These are phyloP conservation scores for Xestia ashworthii DNA, from an alignment of 2,888 invertebrate genomes.

Conservation along the genomic window DNA sequence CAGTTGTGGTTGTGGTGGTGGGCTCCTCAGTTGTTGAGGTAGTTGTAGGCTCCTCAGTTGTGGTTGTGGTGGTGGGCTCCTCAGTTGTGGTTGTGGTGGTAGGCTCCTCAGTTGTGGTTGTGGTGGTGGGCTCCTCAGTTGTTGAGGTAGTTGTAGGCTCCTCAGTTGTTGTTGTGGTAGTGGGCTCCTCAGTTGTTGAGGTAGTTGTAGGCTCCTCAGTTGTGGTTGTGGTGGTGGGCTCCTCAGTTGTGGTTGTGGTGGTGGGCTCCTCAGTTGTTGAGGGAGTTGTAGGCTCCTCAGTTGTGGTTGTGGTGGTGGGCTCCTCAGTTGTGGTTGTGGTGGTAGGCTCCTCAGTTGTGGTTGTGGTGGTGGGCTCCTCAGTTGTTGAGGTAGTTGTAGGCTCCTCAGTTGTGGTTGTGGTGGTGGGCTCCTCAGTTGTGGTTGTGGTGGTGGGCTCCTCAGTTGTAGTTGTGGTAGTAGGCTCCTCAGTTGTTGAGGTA, in stretches of 20 bases:
- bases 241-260: background rate
- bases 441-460: too few species aligned
- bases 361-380: background rate
- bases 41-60: constrained; percentile 27
- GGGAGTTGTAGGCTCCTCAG: background rate
- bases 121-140: background rate
- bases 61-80: constrained; percentile 9
- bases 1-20: too few species aligned
- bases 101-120: background rate
- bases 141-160: background rate
- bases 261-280: constrained; percentile 5
- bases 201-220: background rate
- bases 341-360: background rate
- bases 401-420: background rate
- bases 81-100: constrained; percentile 27
- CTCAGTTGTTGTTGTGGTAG: too few species aligned
- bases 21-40: constrained; percentile 23
- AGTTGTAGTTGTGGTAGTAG: too few species aligned
- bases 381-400: background rate
- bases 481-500: too few species aligned
- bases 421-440: too few species aligned
- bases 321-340: background rate
- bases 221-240: background rate
- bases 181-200: background rate
- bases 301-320: background rate